A percentile compares a stretch with the other conserved stretches of the same genome.
phyloP scores from a whole-genome alignment of 2,797 vertebrate species.

The Emydoidea blandingii region DNA sequence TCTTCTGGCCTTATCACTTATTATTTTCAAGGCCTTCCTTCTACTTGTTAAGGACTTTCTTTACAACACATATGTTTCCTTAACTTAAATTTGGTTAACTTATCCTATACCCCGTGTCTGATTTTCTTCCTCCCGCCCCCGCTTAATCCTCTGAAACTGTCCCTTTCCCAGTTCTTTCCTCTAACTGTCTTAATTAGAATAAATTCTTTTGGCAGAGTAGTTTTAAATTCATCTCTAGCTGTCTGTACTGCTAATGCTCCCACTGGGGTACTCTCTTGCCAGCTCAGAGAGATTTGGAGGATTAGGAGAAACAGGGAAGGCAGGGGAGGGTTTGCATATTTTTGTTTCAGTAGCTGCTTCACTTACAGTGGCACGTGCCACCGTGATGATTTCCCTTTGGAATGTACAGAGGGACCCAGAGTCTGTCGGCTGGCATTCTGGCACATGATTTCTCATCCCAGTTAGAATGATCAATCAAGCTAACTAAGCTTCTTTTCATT shows the following conservation, averaged over 20 bases:
- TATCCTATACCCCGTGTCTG: rapidly evolving
- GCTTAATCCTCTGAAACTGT: not conserved
- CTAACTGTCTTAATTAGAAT: conserved; percentile 13
- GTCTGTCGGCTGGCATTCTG: not conserved
- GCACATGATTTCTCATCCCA: not conserved
- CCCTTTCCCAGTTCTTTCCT: conserved; percentile 10
- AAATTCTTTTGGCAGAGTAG: not conserved
- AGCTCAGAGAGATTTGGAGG: not conserved
- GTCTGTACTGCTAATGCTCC: not conserved
- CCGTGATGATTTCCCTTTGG: not conserved
- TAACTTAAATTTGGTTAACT: not conserved
- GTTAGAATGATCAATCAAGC: not conserved
- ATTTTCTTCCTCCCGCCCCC: conserved; percentile 30
- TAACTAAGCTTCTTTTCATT: not conserved
- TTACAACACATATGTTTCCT: not conserved
- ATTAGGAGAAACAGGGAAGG: not conserved
- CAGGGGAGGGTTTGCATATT: not conserved
- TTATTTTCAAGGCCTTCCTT: not conserved
- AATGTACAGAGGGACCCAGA: not conserved
- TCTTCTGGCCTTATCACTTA: not conserved
- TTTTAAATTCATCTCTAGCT: conserved; percentile 29
- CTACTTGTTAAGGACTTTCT: not conserved
- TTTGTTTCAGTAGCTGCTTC: not conserved
- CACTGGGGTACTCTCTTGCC: not conserved
- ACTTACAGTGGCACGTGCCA: not conserved